phyloP scores from a whole-genome alignment of 2,113 vertebrate species.

The Ailuropoda melanoleuca region DNA sequence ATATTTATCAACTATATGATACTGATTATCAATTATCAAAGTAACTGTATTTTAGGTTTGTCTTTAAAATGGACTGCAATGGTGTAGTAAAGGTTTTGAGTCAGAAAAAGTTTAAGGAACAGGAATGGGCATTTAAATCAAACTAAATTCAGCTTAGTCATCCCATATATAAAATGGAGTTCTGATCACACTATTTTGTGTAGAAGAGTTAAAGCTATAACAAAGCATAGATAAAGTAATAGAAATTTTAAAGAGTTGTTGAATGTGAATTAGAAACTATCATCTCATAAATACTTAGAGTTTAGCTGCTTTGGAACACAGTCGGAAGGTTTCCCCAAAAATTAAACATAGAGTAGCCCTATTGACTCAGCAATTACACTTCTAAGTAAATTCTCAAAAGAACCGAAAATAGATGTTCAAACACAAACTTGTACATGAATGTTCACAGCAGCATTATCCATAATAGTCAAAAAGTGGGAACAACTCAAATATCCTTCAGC shows the following conservation, averaged over 20 bases:
- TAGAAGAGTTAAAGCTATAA: constrained; percentile 21
- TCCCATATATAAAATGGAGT: neutral
- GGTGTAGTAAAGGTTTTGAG: neutral
- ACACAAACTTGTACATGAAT: neutral
- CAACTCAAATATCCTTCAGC: neutral
- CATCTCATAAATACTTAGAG: neutral
- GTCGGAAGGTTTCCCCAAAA: neutral
- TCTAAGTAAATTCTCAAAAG: neutral
- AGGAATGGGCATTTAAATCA: neutral
- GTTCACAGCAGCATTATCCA: neutral
- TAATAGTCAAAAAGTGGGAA: neutral
- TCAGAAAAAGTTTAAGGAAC: neutral
- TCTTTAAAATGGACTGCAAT: neutral
- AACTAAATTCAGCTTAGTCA: neutral
- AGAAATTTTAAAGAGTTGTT: neutral
- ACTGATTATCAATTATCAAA: neutral
- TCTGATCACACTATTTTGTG: neutral
- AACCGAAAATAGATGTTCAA: neutral
- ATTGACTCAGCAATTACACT: neutral
- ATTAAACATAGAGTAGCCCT: neutral
- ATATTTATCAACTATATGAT: neutral
- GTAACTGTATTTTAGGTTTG: neutral
- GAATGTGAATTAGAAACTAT: neutral
- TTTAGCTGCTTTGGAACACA: neutral
- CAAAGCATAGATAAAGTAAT: neutral